Base-by-base conservation (phyloP, 2,113 vertebrate species). In the Lasiurus borealis region DNA sequence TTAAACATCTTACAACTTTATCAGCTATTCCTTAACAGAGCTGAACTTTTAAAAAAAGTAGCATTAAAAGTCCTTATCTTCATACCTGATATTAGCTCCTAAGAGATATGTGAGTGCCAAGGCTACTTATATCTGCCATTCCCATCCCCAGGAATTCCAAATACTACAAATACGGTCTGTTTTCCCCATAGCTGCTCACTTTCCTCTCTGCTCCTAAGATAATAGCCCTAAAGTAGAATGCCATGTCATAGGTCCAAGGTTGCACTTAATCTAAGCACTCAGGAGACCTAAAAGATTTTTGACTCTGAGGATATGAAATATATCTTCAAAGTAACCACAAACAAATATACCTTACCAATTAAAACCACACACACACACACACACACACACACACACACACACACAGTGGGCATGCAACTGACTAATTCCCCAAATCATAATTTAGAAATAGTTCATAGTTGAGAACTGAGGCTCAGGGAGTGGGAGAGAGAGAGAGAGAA, bases 281-380 rank as follows among this genome's bases (percentile, higher is more conserved):
- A 62, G 52, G 59, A 57, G 59, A 80, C 15, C 34, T 18, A 52
- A 87, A 80, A 77, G 46, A 93, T 25, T 3, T 87, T 36, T 72
- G 73, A 59, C 66, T 95, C 68, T 23, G 52, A 94, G 44, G 68
- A 71, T 85, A 86, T 72, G 46, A 96, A 93, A 95, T 95, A 78
- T 78, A 77, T 14, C 52, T 76, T 62, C 80, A 72, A 92, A 64
- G 29, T 88, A 92, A 96, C 36, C 18, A 57, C 82, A 52, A 94
- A 72, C 52, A 89, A 95, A 93, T 71, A 93, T 3, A 91, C 46
- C 44, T 81, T 82, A 48, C 14, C 29, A 80, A 25, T 90, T 71
- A 82, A 72, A 93, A 91, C 54, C 52, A 64, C 2, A 81, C 5
- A n/a, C 7, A 54, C 25, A 18, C 46, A 69, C 40, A 40, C 40